A percentile compares a stretch with the other conserved stretches of the same genome.
Evolutionary conservation across 2,113 vertebrate species (phyloP).

Genomic region (Hoplias malabaricus): DNA sequence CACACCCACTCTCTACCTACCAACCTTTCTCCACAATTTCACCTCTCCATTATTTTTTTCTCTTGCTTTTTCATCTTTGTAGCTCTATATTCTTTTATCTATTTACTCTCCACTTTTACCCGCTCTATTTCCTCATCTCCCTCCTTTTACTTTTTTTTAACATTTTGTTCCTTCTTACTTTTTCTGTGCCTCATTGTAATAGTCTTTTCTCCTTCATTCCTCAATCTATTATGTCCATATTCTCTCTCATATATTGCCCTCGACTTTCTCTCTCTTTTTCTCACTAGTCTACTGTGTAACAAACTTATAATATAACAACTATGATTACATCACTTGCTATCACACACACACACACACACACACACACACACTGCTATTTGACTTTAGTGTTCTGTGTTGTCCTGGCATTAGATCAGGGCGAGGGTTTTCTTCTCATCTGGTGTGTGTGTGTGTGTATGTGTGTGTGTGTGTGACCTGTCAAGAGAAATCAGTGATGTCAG

Average conservation of each 20-base stretch:
- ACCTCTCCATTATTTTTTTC: constrained; percentile 61
- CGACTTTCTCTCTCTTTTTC: not conserved
- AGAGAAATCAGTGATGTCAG: constrained; percentile 56
- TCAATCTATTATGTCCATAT: too few species aligned
- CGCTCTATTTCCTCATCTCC: too few species aligned
- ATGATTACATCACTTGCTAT: constrained; percentile 71
- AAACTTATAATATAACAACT: constrained; percentile 67
- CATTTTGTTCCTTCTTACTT: not conserved
- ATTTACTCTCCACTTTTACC: too few species aligned
- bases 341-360: constrained; percentile 40
- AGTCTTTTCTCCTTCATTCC: not conserved
- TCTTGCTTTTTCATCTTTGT: not conserved
- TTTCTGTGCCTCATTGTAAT: too few species aligned
- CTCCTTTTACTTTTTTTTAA: too few species aligned
- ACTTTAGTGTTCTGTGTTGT: constrained; percentile 48
- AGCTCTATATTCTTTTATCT: not conserved
- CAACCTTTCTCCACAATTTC: not conserved
- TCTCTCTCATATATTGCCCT: constrained; percentile 50
- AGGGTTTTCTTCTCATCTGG: not conserved
- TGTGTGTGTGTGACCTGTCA: constrained; percentile 48
- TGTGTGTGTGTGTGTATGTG: constrained; percentile 15
- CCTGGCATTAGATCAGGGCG: constrained; percentile 41
- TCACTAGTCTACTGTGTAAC: not conserved
- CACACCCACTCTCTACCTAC: not conserved
- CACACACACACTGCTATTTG: constrained; percentile 23